Evolutionary conservation across 2,888 invertebrate species (phyloP).

Genomic region (Drosophila sordidula): DNA sequence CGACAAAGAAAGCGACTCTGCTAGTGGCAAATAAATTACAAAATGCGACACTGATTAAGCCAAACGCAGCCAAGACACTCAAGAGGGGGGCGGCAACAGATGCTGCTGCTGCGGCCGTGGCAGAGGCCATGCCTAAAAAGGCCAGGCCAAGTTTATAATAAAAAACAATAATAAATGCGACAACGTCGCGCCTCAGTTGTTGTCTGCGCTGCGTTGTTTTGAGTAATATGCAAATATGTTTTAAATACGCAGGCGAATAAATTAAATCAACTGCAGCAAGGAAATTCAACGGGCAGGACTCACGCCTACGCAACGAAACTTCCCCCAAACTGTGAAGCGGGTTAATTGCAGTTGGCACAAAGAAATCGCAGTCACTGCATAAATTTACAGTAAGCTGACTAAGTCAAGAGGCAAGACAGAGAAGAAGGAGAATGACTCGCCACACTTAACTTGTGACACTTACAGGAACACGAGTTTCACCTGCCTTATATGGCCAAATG

Average conservation of each 20-base stretch:
- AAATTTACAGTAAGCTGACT: slow-evolving; percentile 66
- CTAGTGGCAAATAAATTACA: slow-evolving; percentile 68
- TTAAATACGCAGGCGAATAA: slow-evolving; percentile 72
- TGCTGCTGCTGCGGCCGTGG: slow-evolving; percentile 48
- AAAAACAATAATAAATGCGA: slow-evolving; percentile 69
- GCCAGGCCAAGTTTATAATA: slow-evolving; percentile 70
- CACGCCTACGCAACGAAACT: slow-evolving; percentile 36
- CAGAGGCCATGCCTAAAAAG: slow-evolving; percentile 70
- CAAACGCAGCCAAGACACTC: slow-evolving; percentile 41
- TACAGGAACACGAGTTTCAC: slow-evolving; percentile 64
- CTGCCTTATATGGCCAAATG: slow-evolving; percentile 59
- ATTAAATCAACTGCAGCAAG: slow-evolving; percentile 65
- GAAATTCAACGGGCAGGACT: slow-evolving; percentile 66
- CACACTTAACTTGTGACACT: slow-evolving; percentile 37
- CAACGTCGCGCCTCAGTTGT: slow-evolving; percentile 59
- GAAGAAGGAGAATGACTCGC: slow-evolving; percentile 48
- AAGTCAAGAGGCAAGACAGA: slow-evolving; percentile 10
- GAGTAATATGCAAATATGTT: slow-evolving; percentile 76
- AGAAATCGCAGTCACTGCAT: slow-evolving; percentile 61
- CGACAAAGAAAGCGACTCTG: slow-evolving; percentile 72
- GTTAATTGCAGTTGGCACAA: slow-evolving; percentile 70
- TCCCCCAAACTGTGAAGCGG: slow-evolving; percentile 52
- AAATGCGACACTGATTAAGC: slow-evolving; percentile 61
- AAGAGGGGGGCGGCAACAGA: slow-evolving; percentile 23
- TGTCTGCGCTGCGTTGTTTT: slow-evolving; percentile 53